These are phyloP conservation scores for Phalacrocorax carbo DNA, from an alignment of 2,113 vertebrate species.

Conservation along the genomic window DNA sequence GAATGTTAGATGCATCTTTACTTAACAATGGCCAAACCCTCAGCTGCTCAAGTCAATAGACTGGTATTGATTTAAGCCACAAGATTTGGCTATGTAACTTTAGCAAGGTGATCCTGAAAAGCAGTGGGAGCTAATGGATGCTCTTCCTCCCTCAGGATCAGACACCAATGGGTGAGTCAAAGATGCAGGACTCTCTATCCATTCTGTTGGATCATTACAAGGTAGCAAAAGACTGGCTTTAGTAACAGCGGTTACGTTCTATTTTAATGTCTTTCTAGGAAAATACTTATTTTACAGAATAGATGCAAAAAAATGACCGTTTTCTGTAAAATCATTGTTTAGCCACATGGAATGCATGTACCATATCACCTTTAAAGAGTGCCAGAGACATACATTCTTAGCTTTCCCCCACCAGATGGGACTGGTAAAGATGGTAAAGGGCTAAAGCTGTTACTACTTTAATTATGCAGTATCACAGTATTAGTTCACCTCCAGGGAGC, in stretches of 20 bases:
- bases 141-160: slow-evolving; percentile 2
- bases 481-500: slow-evolving; percentile 27
- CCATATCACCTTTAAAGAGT: slow-evolving; percentile 73
- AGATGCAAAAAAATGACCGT: background rate
- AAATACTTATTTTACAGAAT: background rate
- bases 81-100: background rate
- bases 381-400: slow-evolving; percentile 61
- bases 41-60: background rate
- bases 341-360: slow-evolving; percentile 44
- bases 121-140: background rate
- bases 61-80: background rate
- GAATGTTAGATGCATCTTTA: background rate
- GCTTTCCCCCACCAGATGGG: slow-evolving; percentile 28
- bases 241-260: background rate
- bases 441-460: slow-evolving; percentile 39
- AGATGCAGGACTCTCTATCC: background rate
- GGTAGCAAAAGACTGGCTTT: background rate
- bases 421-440: slow-evolving; percentile 13
- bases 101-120: background rate
- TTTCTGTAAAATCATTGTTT: slow-evolving; percentile 26
- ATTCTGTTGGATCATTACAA: background rate
- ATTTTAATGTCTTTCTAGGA: background rate
- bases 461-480: slow-evolving; percentile 12
- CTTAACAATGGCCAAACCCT: background rate
- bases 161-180: background rate